phyloP scores from a whole-genome alignment of 2,113 vertebrate species.

The Vicugna pacos region DNA sequence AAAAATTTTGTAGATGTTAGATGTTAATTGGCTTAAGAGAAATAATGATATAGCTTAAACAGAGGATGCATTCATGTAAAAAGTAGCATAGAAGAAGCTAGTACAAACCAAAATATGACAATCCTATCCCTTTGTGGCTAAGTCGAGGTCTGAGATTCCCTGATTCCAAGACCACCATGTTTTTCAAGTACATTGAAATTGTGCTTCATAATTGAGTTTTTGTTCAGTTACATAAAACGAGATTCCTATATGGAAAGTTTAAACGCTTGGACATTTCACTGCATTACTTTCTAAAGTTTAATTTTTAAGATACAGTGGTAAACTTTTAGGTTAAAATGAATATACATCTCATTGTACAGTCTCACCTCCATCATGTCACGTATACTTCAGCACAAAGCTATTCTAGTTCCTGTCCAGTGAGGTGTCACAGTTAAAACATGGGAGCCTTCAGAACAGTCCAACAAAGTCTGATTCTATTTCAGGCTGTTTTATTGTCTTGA shows the following conservation, averaged over 20 bases:
- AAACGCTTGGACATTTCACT: background rate
- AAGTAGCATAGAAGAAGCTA: background rate
- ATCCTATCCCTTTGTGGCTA: background rate
- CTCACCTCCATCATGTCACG: background rate
- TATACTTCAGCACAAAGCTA: background rate
- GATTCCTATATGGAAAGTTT: background rate
- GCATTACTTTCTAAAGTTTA: background rate
- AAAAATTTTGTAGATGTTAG: background rate
- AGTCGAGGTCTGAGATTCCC: background rate
- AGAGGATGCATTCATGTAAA: background rate
- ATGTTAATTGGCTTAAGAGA: background rate
- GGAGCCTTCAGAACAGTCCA: background rate
- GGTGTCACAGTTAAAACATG: background rate
- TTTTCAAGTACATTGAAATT: constrained; percentile 30
- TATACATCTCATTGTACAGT: background rate
- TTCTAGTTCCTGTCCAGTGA: background rate
- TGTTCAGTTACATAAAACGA: background rate
- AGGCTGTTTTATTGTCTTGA: background rate
- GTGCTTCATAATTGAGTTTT: background rate
- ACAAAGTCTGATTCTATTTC: background rate
- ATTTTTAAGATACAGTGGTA: background rate
- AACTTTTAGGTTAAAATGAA: constrained; percentile 9
- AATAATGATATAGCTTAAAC: background rate
- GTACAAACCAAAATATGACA: background rate
- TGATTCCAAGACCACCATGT: background rate